Percentiles rank a stretch among this genome's conserved stretches.
Evolutionary conservation across 2,797 vertebrate genomes (phyloP).

Genomic region (Syngnathus rostellatus): DNA sequence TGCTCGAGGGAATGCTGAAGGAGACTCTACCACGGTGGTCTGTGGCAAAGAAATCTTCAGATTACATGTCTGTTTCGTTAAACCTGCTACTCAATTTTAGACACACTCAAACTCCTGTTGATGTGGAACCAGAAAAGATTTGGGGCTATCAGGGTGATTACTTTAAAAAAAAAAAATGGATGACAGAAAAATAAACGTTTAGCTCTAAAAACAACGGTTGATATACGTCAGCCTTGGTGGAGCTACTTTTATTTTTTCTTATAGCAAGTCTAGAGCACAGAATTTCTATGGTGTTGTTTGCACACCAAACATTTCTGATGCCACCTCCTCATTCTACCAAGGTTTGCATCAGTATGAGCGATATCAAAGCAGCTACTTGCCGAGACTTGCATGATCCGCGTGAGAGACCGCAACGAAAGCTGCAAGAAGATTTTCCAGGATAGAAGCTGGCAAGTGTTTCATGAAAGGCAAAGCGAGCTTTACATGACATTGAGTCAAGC

Average conservation of each 20-base stretch:
- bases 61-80: not conserved
- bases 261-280: too few relatives aligned
- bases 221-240: not conserved
- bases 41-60: not conserved
- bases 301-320: not conserved
- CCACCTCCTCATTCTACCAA: not conserved
- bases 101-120: not conserved
- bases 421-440: conserved; percentile 16
- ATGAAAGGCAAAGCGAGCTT: conserved; percentile 34
- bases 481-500: conserved; percentile 60
- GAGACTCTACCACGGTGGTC: not conserved
- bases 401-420: not conserved
- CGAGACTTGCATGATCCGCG: not conserved
- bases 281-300: too few relatives aligned
- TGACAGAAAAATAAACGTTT: not conserved
- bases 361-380: not conserved
- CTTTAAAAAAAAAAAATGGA: not conserved
- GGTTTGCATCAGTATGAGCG: not conserved
- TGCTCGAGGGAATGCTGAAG: not conserved
- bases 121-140: not conserved
- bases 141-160: not conserved
- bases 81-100: not conserved
- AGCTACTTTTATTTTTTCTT: too few relatives aligned
- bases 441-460: conserved; percentile 38
- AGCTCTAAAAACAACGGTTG: not conserved